A percentile compares a stretch with the other conserved stretches of the same genome.
Conservation (phyloP, 2,113 vertebrate genomes). For the Ailuropoda melanoleuca region DNA sequence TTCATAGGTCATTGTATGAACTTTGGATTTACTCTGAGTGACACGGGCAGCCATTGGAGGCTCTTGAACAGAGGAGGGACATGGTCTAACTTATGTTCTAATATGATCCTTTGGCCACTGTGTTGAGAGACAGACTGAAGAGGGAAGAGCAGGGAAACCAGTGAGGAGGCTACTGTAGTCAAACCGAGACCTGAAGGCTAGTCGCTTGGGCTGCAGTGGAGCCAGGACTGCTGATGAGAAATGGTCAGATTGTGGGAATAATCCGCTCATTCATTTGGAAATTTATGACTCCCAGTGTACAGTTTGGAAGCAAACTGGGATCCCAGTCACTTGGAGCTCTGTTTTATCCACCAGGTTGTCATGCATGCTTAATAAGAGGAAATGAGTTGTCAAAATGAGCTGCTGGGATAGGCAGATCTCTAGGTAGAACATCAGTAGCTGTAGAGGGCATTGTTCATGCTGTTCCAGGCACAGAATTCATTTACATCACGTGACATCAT, state of each 20-base stretch:
- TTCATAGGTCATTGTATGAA: neutral
- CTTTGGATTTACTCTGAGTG: neutral
- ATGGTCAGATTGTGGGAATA: neutral
- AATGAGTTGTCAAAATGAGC: neutral
- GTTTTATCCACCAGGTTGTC: neutral
- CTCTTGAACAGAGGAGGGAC: neutral
- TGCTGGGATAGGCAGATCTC: neutral
- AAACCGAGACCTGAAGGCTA: neutral
- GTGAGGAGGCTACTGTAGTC: neutral
- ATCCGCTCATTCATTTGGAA: neutral
- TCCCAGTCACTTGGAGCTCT: neutral
- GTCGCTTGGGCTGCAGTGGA: neutral
- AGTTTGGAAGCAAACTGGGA: neutral
- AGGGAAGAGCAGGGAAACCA: neutral
- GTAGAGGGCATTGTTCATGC: neutral
- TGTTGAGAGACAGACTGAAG: neutral
- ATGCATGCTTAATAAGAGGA: neutral
- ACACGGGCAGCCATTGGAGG: neutral
- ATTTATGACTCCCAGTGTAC: neutral
- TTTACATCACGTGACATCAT: accelerated
- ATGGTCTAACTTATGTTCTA: neutral
- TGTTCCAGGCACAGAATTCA: neutral
- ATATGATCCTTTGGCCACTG: neutral
- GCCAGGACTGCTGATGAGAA: neutral
- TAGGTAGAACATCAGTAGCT: neutral